phyloP scores from a whole-genome alignment of 2,888 invertebrate genomes.

The Alloplasta piceator region DNA sequence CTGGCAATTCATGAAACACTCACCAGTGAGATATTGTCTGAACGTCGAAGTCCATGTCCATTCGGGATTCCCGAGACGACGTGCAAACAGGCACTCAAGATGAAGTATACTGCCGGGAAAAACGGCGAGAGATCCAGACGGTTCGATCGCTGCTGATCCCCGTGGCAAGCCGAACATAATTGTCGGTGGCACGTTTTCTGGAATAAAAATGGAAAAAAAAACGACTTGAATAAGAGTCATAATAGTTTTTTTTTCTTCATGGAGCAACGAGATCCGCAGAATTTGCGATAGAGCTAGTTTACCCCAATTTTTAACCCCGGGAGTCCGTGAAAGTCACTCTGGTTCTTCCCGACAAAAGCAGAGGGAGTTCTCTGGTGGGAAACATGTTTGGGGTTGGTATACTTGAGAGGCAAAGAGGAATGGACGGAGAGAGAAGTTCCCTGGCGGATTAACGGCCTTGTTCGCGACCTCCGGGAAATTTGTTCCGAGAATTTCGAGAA shows the following conservation, averaged over 20 bases:
- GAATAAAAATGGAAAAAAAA: conserved; percentile 58
- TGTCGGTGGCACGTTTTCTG: conserved; percentile 93
- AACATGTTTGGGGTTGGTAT: conserved; percentile 59
- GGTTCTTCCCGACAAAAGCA: conserved; percentile 23
- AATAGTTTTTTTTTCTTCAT: conserved; percentile 19
- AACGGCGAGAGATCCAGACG: conserved; percentile 91
- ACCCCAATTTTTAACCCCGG: too few species aligned
- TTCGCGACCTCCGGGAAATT: conserved; percentile 62
- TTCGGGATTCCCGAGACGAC: conserved; percentile 91
- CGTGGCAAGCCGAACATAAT: conserved; percentile 90
- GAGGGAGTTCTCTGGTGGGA: conserved; percentile 34
- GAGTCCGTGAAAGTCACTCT: not conserved
- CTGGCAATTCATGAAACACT: conserved; percentile 58
- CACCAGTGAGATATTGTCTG: conserved; percentile 91
- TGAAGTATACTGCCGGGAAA: conserved; percentile 92
- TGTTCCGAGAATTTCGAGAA: conserved; percentile 58
- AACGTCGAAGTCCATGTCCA: conserved; percentile 95
- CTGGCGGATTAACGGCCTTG: conserved; percentile 61
- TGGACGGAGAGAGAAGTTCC: conserved; percentile 15
- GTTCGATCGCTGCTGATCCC: conserved; percentile 92
- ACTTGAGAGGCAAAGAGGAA: not conserved
- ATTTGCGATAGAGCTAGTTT: not conserved
- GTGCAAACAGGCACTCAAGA: conserved; percentile 92
- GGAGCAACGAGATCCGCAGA: not conserved
- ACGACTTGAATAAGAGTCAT: conserved; percentile 14